Conservation (phyloP, 1,140 invertebrate species). For the Pygmarrhopalites habei region DNA sequence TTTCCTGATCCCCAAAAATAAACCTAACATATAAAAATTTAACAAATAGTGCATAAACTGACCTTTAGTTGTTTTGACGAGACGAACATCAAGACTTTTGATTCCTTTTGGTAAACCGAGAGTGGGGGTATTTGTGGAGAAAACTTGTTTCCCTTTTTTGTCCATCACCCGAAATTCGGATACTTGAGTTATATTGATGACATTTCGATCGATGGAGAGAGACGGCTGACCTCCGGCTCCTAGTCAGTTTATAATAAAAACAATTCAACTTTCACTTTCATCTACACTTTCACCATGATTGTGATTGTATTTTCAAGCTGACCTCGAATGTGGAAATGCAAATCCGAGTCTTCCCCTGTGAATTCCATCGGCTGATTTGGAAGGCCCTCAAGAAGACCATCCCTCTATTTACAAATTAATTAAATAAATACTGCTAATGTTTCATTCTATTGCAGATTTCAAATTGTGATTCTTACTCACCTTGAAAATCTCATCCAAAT, state of each 20-base stretch:
- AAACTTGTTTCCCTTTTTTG: conserved; percentile 56
- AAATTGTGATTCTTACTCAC: too few relatives aligned
- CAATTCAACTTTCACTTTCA: too few relatives aligned
- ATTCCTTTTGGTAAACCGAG: conserved; percentile 59
- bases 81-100: conserved; percentile 58
- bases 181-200: conserved; percentile 59
- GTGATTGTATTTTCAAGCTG: too few relatives aligned
- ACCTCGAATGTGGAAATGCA: conserved; percentile 29
- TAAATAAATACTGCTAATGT: too few relatives aligned
- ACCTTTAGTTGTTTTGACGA: conserved; percentile 64
- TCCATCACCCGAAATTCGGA: conserved; percentile 61
- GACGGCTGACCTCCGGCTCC: conserved; percentile 34
- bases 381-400: conserved; percentile 62
- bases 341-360: conserved; percentile 40
- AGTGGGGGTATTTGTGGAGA: conserved; percentile 64
- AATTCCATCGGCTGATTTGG: conserved; percentile 63
- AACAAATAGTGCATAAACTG: too few relatives aligned
- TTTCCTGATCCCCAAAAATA: too few relatives aligned
- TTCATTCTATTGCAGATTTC: too few relatives aligned
- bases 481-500: conserved; percentile 58
- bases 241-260: too few relatives aligned
- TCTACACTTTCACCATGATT: too few relatives aligned
- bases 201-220: conserved; percentile 45
- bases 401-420: too few relatives aligned
- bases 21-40: too few relatives aligned